These are phyloP conservation scores for Antheraea yamamai DNA, from an alignment of 2,888 invertebrate species.

Conservation along the genomic window DNA sequence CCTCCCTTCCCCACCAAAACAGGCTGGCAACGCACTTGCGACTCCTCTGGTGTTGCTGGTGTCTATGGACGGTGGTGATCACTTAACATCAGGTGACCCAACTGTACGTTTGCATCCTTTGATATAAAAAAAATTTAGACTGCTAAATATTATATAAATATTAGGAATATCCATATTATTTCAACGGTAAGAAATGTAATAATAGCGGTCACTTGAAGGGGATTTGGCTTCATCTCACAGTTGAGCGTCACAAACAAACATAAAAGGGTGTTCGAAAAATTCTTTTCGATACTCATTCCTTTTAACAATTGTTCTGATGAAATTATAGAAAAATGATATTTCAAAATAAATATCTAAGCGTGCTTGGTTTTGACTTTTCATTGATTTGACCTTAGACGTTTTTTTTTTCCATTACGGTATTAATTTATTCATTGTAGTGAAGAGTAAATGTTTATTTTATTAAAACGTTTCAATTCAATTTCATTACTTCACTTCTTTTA, in stretches of 20 bases:
- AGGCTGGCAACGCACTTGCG: no score
- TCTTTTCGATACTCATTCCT: constrained; percentile 8
- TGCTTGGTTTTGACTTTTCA: not conserved
- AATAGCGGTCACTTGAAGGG: constrained; percentile 65
- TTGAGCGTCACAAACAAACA: constrained; percentile 43
- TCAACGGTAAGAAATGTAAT: constrained; percentile 41
- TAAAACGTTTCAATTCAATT: not conserved
- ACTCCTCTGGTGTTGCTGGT: no score
- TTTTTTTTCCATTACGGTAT: not conserved
- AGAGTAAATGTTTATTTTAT: not conserved
- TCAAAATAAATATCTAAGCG: not conserved
- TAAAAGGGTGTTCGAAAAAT: constrained; percentile 41
- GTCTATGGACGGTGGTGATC: no score
- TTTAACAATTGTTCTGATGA: not conserved
- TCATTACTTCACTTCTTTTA: not conserved
- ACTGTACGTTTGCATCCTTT: no score
- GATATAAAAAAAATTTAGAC: no score
- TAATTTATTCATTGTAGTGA: not conserved
- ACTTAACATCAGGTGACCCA: no score
- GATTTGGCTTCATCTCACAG: constrained; percentile 58
- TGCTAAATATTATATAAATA: not conserved
- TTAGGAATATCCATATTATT: constrained; percentile 41
- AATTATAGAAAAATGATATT: not conserved
- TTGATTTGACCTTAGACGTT: not conserved
- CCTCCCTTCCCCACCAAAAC: no score